phyloP scores from a whole-genome alignment of 2,113 vertebrate genomes.

The Ammospiza caudacuta region DNA sequence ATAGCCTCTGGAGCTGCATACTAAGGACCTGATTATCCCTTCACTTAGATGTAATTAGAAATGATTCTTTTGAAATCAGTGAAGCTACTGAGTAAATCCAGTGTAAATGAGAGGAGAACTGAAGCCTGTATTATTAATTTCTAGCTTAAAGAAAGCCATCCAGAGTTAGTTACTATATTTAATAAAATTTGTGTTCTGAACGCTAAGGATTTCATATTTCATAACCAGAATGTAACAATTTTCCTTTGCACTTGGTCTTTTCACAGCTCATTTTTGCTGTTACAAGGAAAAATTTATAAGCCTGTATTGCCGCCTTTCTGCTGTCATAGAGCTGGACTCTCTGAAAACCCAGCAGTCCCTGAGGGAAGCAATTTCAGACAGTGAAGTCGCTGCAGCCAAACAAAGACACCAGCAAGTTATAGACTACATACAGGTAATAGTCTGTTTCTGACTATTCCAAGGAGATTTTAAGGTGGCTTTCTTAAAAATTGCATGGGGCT shows the following conservation, averaged over 20 bases:
- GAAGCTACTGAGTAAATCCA: constrained; percentile 21
- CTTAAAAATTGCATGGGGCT: constrained; percentile 50
- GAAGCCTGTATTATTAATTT: constrained; percentile 66
- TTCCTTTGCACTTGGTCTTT: constrained; percentile 74
- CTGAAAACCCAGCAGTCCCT: constrained; percentile 96
- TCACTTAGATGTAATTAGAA: constrained; percentile 38
- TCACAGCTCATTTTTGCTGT: constrained; percentile 93
- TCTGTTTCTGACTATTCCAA: constrained; percentile 61
- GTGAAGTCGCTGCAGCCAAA: constrained; percentile 89
- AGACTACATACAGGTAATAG: constrained; percentile 92
- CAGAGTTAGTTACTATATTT: constrained; percentile 67
- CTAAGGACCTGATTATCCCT: constrained; percentile 35
- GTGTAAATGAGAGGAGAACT: constrained; percentile 14
- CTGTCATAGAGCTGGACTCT: constrained; percentile 93
- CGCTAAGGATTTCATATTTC: constrained; percentile 72
- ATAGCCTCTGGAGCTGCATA: constrained; percentile 33
- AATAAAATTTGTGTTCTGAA: constrained; percentile 68
- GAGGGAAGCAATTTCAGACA: constrained; percentile 94
- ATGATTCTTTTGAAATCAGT: neutral
- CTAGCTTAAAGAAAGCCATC: constrained; percentile 67
- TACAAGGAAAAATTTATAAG: constrained; percentile 97
- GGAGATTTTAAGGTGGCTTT: constrained; percentile 67
- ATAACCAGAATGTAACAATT: constrained; percentile 67
- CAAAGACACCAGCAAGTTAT: constrained; percentile 92
- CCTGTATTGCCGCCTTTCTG: constrained; percentile 96